Percentiles rank a stretch among this genome's conserved stretches.
These are phyloP conservation scores for Cossypha heuglini DNA, from an alignment of 2,797 vertebrate genomes.

Conservation along the genomic window DNA sequence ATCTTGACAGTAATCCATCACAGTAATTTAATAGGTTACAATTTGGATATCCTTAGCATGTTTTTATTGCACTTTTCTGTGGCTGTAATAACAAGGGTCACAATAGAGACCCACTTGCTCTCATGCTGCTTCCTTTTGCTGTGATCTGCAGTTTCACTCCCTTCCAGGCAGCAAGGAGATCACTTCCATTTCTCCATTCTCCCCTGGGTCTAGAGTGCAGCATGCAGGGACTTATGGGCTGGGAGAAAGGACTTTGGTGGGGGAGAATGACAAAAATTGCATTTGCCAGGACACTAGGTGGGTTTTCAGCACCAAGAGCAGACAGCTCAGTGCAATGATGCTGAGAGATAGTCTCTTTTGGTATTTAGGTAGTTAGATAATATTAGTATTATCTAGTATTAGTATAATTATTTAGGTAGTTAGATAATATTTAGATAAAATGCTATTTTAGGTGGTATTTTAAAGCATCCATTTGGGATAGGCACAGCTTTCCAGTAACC, in stretches of 20 bases:
- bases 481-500: neutral
- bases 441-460: neutral
- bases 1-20: constrained; percentile 32
- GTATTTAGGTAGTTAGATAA: too few species aligned
- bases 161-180: neutral
- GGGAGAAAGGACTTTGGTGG: neutral
- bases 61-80: neutral
- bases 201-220: neutral
- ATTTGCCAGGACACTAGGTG: neutral
- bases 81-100: neutral
- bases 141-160: neutral
- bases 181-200: neutral
- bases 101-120: neutral
- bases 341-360: neutral
- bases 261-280: neutral
- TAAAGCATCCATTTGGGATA: neutral
- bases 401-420: too few species aligned
- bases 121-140: neutral
- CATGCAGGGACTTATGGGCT: neutral
- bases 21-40: constrained; percentile 15
- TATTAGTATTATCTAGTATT: neutral
- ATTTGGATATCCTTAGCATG: neutral
- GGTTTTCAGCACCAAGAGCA: neutral
- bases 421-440: neutral
- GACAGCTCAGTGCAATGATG: neutral